phyloP scores from a whole-genome alignment of 2,888 invertebrate genomes.

The Lypha dubia region DNA sequence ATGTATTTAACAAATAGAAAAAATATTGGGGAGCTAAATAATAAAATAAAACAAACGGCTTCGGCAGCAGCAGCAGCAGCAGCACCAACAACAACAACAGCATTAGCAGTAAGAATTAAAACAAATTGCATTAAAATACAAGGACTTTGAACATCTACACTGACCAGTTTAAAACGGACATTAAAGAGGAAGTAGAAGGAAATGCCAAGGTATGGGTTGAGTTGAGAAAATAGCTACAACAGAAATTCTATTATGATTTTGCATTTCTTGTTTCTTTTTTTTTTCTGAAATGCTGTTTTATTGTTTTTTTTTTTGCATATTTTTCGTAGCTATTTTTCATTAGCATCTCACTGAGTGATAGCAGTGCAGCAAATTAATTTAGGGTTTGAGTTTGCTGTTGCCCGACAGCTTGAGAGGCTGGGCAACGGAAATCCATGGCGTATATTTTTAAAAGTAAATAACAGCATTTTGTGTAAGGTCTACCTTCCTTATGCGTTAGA shows the following conservation, averaged over 20 bases:
- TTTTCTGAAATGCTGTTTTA: conserved; percentile 11
- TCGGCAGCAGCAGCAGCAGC: conserved; percentile 8
- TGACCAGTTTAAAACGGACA: conserved; percentile 64
- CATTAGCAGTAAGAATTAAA: conserved; percentile 49
- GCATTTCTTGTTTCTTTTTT: conserved; percentile 25
- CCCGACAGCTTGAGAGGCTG: conserved; percentile 24
- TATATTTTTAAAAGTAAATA: conserved; percentile 66
- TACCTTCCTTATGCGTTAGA: conserved; percentile 67
- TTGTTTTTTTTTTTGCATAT: conserved; percentile 8
- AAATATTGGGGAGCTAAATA: conserved; percentile 69
- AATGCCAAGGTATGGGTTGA: conserved; percentile 54
- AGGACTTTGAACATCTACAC: conserved; percentile 43
- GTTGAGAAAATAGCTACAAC: conserved; percentile 56
- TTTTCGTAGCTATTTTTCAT: conserved; percentile 57
- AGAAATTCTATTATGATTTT: conserved; percentile 49
- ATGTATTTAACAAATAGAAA: conserved; percentile 45
- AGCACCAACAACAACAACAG: conserved; percentile 46
- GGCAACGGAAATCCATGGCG: conserved; percentile 69
- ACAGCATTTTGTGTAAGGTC: conserved; percentile 62
- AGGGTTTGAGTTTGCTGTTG: conserved; percentile 17
- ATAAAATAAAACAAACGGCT: conserved; percentile 53
- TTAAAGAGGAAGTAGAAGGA: conserved; percentile 57
- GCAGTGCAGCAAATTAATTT: conserved; percentile 28
- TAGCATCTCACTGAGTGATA: conserved; percentile 50
- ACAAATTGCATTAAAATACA: conserved; percentile 69